A percentile compares a stretch with the other conserved stretches of the same genome.
Evolutionary conservation across 1,140 invertebrate genomes (phyloP).

Genomic region (Acromyrmex echinatior): DNA sequence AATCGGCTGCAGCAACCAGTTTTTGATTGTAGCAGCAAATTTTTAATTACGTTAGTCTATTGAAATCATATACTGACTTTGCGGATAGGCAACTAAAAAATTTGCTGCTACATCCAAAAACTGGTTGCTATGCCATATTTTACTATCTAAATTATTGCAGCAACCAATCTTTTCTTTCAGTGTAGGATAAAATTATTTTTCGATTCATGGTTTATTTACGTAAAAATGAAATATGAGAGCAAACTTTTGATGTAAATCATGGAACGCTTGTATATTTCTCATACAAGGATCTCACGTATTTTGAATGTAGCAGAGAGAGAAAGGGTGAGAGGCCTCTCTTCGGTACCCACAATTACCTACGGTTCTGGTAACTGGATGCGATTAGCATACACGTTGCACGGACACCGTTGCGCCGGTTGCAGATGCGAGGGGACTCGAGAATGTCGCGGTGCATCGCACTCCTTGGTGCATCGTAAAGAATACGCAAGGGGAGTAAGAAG

Average conservation of each 20-base stretch:
- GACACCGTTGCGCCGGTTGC: constrained; percentile 42
- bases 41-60: too few relatives aligned
- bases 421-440: constrained; percentile 39
- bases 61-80: too few relatives aligned
- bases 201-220: neutral
- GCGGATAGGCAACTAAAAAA: too few relatives aligned
- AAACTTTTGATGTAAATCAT: neutral
- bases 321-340: constrained; percentile 29
- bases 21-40: too few relatives aligned
- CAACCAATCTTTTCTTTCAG: too few relatives aligned
- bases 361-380: constrained; percentile 52
- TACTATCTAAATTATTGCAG: too few relatives aligned
- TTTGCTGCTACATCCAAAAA: too few relatives aligned
- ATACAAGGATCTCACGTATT: neutral
- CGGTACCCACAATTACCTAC: constrained; percentile 59
- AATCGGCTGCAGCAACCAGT: too few relatives aligned
- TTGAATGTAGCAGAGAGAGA: neutral
- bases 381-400: constrained; percentile 79
- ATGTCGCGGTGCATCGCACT: constrained; percentile 69
- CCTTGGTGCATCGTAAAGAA: constrained; percentile 58
- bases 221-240: neutral
- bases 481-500: constrained; percentile 63
- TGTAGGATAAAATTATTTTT: constrained; percentile 7
- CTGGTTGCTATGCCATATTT: too few relatives aligned
- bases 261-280: neutral